These are phyloP conservation scores for Buathra laborator DNA, from an alignment of 2,888 invertebrate genomes.

Conservation along the genomic window DNA sequence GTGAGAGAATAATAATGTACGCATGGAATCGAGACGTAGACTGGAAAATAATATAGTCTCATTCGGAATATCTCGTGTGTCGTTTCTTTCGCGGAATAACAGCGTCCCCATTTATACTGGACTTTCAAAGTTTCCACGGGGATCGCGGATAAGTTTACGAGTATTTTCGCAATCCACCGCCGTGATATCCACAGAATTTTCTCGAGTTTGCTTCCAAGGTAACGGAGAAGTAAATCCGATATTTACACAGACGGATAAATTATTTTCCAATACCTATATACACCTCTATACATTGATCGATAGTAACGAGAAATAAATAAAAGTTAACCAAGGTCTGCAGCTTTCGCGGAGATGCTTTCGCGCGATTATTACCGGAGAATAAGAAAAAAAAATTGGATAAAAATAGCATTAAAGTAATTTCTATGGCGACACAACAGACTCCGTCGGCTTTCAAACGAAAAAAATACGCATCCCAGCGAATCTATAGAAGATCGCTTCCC, in stretches of 20 bases:
- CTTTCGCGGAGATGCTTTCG: slow-evolving; percentile 3
- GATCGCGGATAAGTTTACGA: slow-evolving; percentile 27
- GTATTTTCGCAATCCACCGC: slow-evolving; percentile 49
- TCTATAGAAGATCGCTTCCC: no score
- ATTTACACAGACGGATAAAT: slow-evolving; percentile 8
- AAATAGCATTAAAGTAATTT: no score
- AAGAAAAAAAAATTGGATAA: not conserved
- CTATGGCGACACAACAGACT: no score
- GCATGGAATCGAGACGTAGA: slow-evolving; percentile 23
- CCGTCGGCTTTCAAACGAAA: no score
- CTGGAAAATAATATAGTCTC: slow-evolving; percentile 22
- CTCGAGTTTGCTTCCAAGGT: slow-evolving; percentile 39
- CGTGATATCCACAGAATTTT: slow-evolving; percentile 44
- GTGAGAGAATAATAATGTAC: slow-evolving; percentile 45
- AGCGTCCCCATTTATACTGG: not conserved
- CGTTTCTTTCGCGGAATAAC: slow-evolving; percentile 51
- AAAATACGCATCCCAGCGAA: no score
- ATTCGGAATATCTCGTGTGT: slow-evolving; percentile 49
- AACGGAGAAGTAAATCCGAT: not conserved
- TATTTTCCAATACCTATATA: not conserved
- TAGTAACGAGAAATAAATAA: not conserved
- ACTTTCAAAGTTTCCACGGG: slow-evolving; percentile 61
- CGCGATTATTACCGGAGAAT: not conserved
- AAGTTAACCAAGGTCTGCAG: slow-evolving; percentile 2
- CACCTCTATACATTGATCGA: not conserved